A percentile compares a stretch with the other conserved stretches of the same genome.
phyloP scores from a whole-genome alignment of 1,140 invertebrate genomes.

The Antheraea mylitta region DNA sequence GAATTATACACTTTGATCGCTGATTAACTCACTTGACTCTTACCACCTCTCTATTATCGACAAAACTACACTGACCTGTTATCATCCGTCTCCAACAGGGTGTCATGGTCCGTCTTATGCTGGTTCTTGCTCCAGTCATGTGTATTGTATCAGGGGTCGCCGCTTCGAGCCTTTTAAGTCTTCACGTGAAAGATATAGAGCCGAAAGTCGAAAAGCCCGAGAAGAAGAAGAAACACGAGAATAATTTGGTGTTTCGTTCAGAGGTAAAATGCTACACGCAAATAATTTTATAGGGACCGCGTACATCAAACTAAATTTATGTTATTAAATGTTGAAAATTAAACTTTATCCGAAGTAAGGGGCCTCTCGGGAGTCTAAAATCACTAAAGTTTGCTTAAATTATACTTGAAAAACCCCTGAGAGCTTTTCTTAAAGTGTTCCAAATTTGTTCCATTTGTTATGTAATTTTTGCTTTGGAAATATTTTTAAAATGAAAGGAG shows the following conservation, averaged over 20 bases:
- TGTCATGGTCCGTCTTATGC: conserved; percentile 99
- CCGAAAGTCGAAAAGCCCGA: conserved; percentile 77
- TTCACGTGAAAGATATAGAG: conserved; percentile 93
- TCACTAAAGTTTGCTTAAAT: too few relatives aligned
- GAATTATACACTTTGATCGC: conserved; percentile 72
- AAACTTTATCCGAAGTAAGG: too few relatives aligned
- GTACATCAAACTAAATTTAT: too few relatives aligned
- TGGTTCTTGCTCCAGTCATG: conserved; percentile 98
- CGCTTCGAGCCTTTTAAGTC: conserved; percentile 92
- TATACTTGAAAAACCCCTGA: too few relatives aligned
- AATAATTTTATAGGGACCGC: too few relatives aligned
- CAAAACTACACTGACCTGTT: conserved; percentile 9
- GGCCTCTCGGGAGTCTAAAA: too few relatives aligned
- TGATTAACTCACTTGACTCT: conserved; percentile 33
- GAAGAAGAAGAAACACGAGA: conserved; percentile 87
- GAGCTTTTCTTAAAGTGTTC: too few relatives aligned
- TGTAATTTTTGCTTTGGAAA: too few relatives aligned
- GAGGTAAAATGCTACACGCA: conserved; percentile 79
- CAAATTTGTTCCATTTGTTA: too few relatives aligned
- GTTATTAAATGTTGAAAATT: too few relatives aligned
- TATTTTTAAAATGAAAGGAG: too few relatives aligned
- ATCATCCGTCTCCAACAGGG: conserved; percentile 80
- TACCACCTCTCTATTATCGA: conserved; percentile 1
- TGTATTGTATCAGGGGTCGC: conserved; percentile 97
- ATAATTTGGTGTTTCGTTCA: conserved; percentile 91